phyloP scores from a whole-genome alignment of 2,888 invertebrate species.

The Archips crataeganus region DNA sequence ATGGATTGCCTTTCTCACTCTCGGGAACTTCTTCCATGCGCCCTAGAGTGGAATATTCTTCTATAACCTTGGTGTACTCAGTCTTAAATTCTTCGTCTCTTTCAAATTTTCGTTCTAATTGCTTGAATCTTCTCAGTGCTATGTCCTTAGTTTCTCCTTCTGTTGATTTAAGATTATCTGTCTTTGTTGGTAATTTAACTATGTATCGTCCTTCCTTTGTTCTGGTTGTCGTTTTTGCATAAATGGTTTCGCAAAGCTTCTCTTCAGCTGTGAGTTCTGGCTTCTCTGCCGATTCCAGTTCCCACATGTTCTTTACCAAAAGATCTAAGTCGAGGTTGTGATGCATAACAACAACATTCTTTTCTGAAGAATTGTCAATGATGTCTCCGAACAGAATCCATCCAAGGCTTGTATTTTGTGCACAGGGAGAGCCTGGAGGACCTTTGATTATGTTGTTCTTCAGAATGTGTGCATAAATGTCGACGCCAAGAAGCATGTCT shows the following conservation, averaged over 20 bases:
- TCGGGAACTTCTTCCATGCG: constrained; percentile 26
- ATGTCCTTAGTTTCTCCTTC: background rate
- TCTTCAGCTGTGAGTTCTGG: constrained; percentile 4
- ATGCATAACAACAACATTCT: background rate
- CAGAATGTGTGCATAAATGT: background rate
- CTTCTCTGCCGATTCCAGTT: background rate
- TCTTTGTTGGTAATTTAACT: background rate
- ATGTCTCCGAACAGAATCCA: constrained; percentile 45
- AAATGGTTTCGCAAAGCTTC: constrained; percentile 4
- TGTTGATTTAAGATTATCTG: background rate
- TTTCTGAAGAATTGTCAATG: background rate
- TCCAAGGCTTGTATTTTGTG: constrained; percentile 44
- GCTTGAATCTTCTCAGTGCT: constrained; percentile 6
- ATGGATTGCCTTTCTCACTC: background rate
- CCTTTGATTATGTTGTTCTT: constrained; percentile 32
- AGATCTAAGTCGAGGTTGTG: background rate
- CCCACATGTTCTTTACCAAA: constrained; percentile 8
- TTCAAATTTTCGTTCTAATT: constrained; percentile 23
- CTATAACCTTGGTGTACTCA: constrained; percentile 12
- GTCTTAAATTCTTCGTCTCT: background rate
- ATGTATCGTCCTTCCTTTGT: constrained; percentile 4
- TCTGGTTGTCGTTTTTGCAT: background rate
- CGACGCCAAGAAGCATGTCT: constrained; percentile 16
- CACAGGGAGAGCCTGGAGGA: constrained; percentile 45
- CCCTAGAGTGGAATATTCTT: background rate